Base-by-base conservation (phyloP, 2,797 vertebrate genomes). In the Pyrocephalus nanus region DNA sequence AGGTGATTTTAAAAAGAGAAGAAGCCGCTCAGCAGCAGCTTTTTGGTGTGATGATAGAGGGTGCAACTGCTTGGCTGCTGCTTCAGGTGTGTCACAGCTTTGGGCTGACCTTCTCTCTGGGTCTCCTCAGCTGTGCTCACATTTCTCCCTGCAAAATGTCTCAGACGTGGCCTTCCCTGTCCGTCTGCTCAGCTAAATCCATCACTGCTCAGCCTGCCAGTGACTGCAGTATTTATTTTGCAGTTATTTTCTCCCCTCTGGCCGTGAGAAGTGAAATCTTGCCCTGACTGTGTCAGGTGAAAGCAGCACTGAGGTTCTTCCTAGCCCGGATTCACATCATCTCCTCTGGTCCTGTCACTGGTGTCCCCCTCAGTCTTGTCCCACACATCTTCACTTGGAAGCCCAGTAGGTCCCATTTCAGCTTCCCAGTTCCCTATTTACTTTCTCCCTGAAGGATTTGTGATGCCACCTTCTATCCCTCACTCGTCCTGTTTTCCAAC, bases 211-310 rank as follows among this genome's bases (percentile, higher is more conserved):
- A 12, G 29, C 38, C 48, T 64, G 34, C 32, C 51, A 26, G 14
- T 58, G 54, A 21, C 36, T 3, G 8, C 64, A 32, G 11, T 0
- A 0, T 54, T 38, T 4, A 15, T 66, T 58, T 47, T 11, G 25
- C 5, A 2, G 36, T 51, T 34, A 14, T 57, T 50, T 7, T 50
- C 50, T 8, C 7, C 27, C 29, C 11, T 21, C 27, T 34, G 51
- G 34, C 64, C 17, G 1, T 32, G 40, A 72, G 50, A 69, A 77
- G 14, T 12, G 26, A 43, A 50, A 11, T 11, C 12, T 54, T 69
- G 26, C 21, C 61, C 30, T 55, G 84, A 8, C 3, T 45, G 15
- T 69, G 32, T 32, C 38, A n/a, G 4, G 7, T 58, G 70, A 64
- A 58, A 32, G 73, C 40, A 38, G 53, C 2, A 1, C 32, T 62